Evolutionary conservation across 2,113 vertebrate species (phyloP), one percentile per base, ranked within the genome.

Genomic region (Catharus fuscescens): DNA sequence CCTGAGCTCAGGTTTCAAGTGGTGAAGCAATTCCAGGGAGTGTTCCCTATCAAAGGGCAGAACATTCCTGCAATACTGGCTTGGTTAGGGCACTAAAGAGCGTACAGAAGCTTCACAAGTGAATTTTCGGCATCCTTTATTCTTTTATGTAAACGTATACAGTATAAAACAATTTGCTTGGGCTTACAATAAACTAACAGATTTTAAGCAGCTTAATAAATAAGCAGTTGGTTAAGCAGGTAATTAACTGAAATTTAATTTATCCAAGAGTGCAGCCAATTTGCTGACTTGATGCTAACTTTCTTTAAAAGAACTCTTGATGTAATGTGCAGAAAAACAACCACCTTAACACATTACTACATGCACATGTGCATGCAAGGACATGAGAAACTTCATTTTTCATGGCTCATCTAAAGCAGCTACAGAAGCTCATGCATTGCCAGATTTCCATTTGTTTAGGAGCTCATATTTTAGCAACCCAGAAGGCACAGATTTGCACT

Each of bases 1-100:
- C 81, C 90, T 48, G 18, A 95, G 93, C 81, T 97, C 93, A 88
- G 52, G 74, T 95, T 95, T 94, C 96, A 95, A 80, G 91, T 0
- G 4, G 78, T 95, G 96, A 97, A 90, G 94, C 90, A 97, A 97
- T 80, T 86, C 78, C 38, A 91, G 91, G 94, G 96, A 95, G 94
- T 95, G 96, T 94, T 95, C 78, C 74, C 89, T 94, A 95, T 80
- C 80, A 85, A 91, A 91, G 78, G 80, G 50, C 86, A 90, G 90
- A 95, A 95, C 84, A 70, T 91, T 96, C 93, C 81, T 77, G 93
- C 3, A 86, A 70, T 94, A 94, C 94, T 95, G 93, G 95, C 94
- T 95, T 70, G 81, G 93, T 70, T 73, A 85, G 74, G 38, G 53
- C 89, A 91, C 80, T 86, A 69, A 69, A 61, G 74, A 95, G 59